These are phyloP conservation scores for Schizopygopsis malacanthus DNA, from an alignment of 2,797 vertebrate genomes.

Conservation along the genomic window DNA sequence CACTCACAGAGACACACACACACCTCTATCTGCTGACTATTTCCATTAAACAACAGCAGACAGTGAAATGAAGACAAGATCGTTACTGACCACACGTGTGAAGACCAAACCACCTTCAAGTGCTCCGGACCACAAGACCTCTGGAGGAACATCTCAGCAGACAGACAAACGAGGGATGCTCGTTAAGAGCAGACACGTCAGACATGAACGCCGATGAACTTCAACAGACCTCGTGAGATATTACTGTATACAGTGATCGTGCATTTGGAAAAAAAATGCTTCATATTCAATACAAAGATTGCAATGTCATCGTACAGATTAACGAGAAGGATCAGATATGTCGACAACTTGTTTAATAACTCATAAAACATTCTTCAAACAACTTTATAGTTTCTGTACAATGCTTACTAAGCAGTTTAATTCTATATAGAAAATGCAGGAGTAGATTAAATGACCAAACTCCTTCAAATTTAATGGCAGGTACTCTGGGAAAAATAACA, in stretches of 20 bases:
- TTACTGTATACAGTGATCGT: too few relatives aligned
- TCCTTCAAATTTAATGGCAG: constrained; percentile 99
- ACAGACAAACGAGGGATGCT: neutral
- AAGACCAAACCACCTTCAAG: neutral
- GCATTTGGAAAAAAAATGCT: too few relatives aligned
- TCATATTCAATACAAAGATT: too few relatives aligned
- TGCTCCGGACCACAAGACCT: neutral
- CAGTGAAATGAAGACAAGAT: neutral
- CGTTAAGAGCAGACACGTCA: neutral
- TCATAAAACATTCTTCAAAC: constrained; percentile 87
- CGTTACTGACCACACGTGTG: neutral
- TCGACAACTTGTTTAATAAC: constrained; percentile 81
- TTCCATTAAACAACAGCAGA: neutral
- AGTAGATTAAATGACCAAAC: constrained; percentile 85
- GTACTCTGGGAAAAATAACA: constrained; percentile 99
- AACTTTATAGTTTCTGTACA: constrained; percentile 95
- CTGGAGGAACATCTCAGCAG: neutral
- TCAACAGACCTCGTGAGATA: neutral
- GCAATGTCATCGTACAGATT: too few relatives aligned
- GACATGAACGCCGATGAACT: neutral
- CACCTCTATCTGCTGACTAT: neutral
- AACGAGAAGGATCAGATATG: constrained; percentile 32
- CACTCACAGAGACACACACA: neutral
- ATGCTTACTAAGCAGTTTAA: constrained; percentile 97
- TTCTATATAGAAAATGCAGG: constrained; percentile 98